phyloP scores from a whole-genome alignment of 2,797 vertebrate genomes.

The Typhlichthys subterraneus region DNA sequence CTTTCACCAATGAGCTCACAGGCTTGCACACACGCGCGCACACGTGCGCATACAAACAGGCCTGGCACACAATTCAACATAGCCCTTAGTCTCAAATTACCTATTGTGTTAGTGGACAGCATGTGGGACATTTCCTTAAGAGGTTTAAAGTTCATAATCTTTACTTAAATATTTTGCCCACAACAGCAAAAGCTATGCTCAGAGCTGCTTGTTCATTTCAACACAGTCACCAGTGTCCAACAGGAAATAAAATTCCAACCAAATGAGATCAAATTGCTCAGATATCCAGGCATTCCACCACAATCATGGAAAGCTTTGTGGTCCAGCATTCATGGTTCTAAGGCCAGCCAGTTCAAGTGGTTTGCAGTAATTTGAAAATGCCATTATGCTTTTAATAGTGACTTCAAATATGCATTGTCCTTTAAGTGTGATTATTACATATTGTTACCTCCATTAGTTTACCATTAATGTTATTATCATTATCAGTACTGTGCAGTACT shows the following conservation, averaged over 20 bases:
- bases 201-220: slow-evolving; percentile 22
- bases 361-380: slow-evolving; percentile 41
- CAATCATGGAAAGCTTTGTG: slow-evolving; percentile 47
- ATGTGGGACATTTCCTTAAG: slow-evolving; percentile 29
- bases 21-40: slow-evolving; percentile 1
- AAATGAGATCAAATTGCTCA: slow-evolving; percentile 41
- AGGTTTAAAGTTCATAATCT: slow-evolving; percentile 55
- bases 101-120: slow-evolving; percentile 20
- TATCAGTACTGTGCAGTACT: too few species aligned
- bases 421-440: slow-evolving; percentile 3
- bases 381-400: slow-evolving; percentile 33
- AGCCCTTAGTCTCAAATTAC: slow-evolving; percentile 5
- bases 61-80: not conserved
- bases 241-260: slow-evolving; percentile 34
- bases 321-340: slow-evolving; percentile 15
- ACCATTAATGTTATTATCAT: too few species aligned
- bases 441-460: too few species aligned
- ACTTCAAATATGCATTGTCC: not conserved
- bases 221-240: slow-evolving; percentile 20
- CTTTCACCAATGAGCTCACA: slow-evolving; percentile 15
- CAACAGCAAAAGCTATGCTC: slow-evolving; percentile 17
- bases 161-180: slow-evolving; percentile 26
- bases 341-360: slow-evolving; percentile 29
- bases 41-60: slow-evolving; percentile 3
- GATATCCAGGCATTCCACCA: slow-evolving; percentile 44